These are phyloP conservation scores for Cremastinae sp. DNA, from an alignment of 2,888 invertebrate genomes.

Conservation along the genomic window DNA sequence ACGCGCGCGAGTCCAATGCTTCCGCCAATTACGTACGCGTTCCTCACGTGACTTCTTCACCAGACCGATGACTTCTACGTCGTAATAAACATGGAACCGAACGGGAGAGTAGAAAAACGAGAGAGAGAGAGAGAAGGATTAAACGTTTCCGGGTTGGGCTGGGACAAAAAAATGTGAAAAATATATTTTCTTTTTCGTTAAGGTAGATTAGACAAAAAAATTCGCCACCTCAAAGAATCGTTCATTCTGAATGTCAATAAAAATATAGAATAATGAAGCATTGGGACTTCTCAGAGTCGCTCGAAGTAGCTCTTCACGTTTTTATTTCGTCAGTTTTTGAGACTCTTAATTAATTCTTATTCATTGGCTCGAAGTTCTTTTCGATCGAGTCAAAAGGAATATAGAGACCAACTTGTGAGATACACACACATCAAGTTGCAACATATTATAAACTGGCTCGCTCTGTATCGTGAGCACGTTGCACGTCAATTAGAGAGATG, in stretches of 20 bases:
- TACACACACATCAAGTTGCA: slow-evolving; percentile 36
- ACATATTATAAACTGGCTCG: slow-evolving; percentile 53
- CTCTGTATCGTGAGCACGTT: slow-evolving; percentile 41
- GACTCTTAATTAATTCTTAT: no score
- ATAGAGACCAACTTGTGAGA: slow-evolving; percentile 36
- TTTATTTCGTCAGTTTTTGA: no score
- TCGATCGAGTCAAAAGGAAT: background rate
- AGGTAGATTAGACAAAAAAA: slow-evolving; percentile 37
- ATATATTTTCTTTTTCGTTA: slow-evolving; percentile 59
- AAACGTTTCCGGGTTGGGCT: slow-evolving; percentile 62
- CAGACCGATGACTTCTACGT: slow-evolving; percentile 49
- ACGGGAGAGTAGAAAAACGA: slow-evolving; percentile 32
- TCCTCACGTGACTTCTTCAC: slow-evolving; percentile 49
- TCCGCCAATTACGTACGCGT: slow-evolving; percentile 61
- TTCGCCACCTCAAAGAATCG: no score
- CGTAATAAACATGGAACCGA: slow-evolving; percentile 51
- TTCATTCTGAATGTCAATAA: no score
- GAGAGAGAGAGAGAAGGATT: slow-evolving; percentile 47
- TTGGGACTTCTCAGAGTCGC: background rate
- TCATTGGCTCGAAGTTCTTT: background rate
- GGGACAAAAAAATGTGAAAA: slow-evolving; percentile 43
- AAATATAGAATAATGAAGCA: no score
- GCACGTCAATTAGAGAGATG: slow-evolving; percentile 61
- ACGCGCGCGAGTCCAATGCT: slow-evolving; percentile 48
- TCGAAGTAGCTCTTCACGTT: no score